Base-by-base conservation (phyloP, 2,888 invertebrate genomes). In the Pheosia gnoma region DNA sequence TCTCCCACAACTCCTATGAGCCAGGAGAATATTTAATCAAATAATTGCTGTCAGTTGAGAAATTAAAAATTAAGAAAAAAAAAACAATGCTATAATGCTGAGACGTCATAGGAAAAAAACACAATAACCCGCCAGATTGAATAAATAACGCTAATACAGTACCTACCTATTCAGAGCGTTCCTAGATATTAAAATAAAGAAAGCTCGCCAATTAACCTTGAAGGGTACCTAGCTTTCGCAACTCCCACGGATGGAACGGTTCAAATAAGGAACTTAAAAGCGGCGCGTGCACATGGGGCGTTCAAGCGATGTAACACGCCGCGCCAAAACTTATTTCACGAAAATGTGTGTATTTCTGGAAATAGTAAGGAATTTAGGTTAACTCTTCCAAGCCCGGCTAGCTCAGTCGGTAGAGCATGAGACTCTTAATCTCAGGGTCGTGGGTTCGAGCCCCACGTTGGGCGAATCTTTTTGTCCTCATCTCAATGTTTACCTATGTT, bases 351-450 rank as follows among this genome's bases (percentile, higher is more conserved):
- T 47, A 62, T 57, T 60, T 25, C 37, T 56, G 61, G 57, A 61
- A 43, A 0, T 25, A 5, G 52, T 66, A 37, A 2, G 0, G 4
- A 51, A 67, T 70, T 81, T 72, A 47, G 6, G 0, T 0, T 0
- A 0, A 0, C 0, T 0, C 0, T 0, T 0, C 62, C 41, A 78
- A 78, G 88, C 89, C 89, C 88, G 89, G 89, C 89, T 89, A 89
- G 89, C 89, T 89, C 89, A 89, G 89, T 89, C 89, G 89, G 89
- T 89, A 90, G 90, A 90, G 90, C 90, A 90, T 90, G 94, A 94
- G 94, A 94, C 94, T 94, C 94, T 94, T 94, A 94, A 93, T 94
- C 94, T 94, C 94, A 94, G 94, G 94, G 94, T 94, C 94, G 93
- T 93, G 93, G 92, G 94, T 94, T 94, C 93, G 93, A 94, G 93